phyloP scores from a whole-genome alignment of 2,797 vertebrate species.

The Telmatherina bonti region DNA sequence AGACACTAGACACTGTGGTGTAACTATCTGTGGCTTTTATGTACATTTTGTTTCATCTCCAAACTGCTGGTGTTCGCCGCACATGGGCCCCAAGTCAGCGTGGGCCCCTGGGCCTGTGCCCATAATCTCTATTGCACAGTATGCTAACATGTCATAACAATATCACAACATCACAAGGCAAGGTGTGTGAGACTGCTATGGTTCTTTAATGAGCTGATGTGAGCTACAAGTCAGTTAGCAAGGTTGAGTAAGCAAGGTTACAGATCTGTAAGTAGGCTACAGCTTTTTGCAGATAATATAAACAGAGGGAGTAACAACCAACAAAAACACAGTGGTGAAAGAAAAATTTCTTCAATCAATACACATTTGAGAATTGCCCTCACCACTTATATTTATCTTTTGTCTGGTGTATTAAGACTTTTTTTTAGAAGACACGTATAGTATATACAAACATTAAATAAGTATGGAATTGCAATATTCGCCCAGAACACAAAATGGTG shows the following conservation, averaged over 20 bases:
- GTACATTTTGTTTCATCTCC: too few species aligned
- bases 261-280: neutral
- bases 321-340: constrained; percentile 6
- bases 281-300: constrained; percentile 21
- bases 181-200: neutral
- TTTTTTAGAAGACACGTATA: constrained; percentile 22
- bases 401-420: constrained; percentile 28
- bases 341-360: neutral
- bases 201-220: constrained; percentile 54
- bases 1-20: too few species aligned
- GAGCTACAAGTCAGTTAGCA: neutral
- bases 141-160: neutral
- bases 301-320: neutral
- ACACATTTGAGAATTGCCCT: constrained; percentile 9
- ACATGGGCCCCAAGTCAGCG: too few species aligned
- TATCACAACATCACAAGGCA: neutral
- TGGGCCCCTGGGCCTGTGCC: too few species aligned
- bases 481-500: constrained; percentile 12
- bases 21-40: too few species aligned
- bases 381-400: neutral
- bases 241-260: constrained; percentile 2
- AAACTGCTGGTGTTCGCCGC: too few species aligned
- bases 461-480: constrained; percentile 39
- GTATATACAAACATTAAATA: constrained; percentile 57
- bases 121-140: too few species aligned